Base-by-base conservation (phyloP, 1,140 invertebrate genomes). In the Chrysoperla carnea region DNA sequence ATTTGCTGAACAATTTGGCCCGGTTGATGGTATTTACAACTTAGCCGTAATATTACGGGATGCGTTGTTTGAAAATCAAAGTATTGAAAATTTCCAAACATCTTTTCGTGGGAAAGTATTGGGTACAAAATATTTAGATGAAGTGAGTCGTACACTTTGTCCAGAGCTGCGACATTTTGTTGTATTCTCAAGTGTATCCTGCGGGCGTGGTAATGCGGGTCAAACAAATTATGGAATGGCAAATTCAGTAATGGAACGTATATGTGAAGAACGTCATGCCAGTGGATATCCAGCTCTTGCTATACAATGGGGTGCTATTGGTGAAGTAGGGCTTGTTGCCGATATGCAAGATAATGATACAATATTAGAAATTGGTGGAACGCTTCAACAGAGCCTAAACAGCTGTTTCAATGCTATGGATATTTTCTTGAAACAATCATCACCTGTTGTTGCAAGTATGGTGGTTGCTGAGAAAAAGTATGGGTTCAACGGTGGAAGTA, bases 21-120 rank as follows among this genome's bases (percentile, higher is more conserved):
- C 75, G 8, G 64, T 85, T 37, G 79, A 73, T 38, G 81, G 69
- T n/a, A 72, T 86, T 27, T 86, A 84, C 56, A 79, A 86, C 54
- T 57, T 85, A 8, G 81, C 81, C n/a, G 74, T 75, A 45, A 68
- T 76, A 29, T 49, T 72, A 6, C 62, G 58, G 37, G 69, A 73
- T 29, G 49, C 47, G 6, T 2, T 69, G 1, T 63, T 60, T 44
- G 57, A 61, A 35, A 69, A 70, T 45, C 68, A 70, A 53, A 67
- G 63, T 0, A 45, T 48, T 15, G 54, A 64, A 39, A 48, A 46
- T 0, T 72, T 70, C 38, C 48, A 57, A 35, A 56, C 58, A 17
- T 67, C 60, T 4, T 56, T 62, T n/a, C 59, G 45, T 14, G 51
- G 61, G 0, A 73, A 73, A 50, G 66, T 67, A 8, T 50, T 53